phyloP scores from a whole-genome alignment of 2,113 vertebrate species.

The Dasyurus viverrinus region DNA sequence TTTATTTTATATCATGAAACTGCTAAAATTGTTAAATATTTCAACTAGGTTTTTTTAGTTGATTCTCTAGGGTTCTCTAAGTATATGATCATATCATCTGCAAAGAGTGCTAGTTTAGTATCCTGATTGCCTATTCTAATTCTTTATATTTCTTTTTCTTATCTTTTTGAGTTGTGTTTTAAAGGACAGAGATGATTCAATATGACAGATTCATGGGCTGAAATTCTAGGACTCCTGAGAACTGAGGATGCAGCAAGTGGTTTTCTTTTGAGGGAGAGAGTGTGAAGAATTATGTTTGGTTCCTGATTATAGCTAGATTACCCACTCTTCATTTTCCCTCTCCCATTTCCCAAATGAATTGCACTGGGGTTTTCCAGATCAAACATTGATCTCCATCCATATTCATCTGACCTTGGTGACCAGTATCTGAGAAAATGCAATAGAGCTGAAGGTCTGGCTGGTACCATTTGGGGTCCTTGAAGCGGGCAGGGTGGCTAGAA shows the following conservation, averaged over 20 bases:
- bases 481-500: not conserved
- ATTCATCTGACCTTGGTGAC: not conserved
- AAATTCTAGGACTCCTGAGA: not conserved
- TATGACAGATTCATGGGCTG: not conserved
- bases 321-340: not conserved
- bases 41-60: not conserved
- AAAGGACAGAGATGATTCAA: not conserved
- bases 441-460: not conserved
- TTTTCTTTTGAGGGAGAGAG: not conserved
- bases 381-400: not conserved
- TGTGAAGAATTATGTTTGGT: not conserved
- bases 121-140: not conserved
- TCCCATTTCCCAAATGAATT: not conserved
- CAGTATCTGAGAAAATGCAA: not conserved
- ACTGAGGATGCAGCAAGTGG: not conserved
- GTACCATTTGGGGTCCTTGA: not conserved
- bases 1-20: not conserved
- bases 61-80: not conserved
- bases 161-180: not conserved
- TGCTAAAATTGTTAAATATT: not conserved
- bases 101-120: not conserved
- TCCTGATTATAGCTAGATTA: not conserved
- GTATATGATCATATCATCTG: not conserved
- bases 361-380: not conserved
- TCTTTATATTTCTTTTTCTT: not conserved